Evolutionary conservation across 1,140 invertebrate species (phyloP).

Genomic region (Eumaeus atala): DNA sequence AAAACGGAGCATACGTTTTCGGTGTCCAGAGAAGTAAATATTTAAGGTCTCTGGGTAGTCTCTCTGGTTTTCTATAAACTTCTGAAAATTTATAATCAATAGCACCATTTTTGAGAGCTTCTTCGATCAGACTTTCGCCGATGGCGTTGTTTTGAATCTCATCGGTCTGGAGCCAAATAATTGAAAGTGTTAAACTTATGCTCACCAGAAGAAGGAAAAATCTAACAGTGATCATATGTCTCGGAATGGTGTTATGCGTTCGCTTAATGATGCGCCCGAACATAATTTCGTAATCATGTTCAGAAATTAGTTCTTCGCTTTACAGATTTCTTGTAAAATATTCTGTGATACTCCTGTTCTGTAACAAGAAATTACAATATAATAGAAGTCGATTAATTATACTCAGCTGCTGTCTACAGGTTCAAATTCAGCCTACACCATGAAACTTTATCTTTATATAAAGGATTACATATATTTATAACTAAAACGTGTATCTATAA

Average conservation of each 20-base stretch:
- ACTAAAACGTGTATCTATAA: too few species aligned
- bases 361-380: too few species aligned
- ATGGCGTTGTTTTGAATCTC: constrained; percentile 16
- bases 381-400: too few species aligned
- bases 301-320: neutral
- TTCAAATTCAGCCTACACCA: too few species aligned
- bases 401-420: too few species aligned
- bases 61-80: constrained; percentile 35
- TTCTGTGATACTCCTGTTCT: neutral
- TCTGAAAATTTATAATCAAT: constrained; percentile 34
- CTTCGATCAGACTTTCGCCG: constrained; percentile 29
- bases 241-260: neutral
- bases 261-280: neutral
- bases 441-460: too few species aligned
- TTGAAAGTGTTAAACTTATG: constrained; percentile 30
- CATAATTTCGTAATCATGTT: constrained; percentile 2
- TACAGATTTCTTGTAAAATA: neutral
- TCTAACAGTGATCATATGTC: neutral
- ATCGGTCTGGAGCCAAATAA: constrained; percentile 30
- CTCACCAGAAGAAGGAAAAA: constrained; percentile 27
- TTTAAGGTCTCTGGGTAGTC: constrained; percentile 35
- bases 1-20: constrained; percentile 35
- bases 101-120: constrained; percentile 40
- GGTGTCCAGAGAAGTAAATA: constrained; percentile 44
- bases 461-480: too few species aligned